Base-by-base conservation (phyloP, 1,140 invertebrate species). In the Mya arenaria region DNA sequence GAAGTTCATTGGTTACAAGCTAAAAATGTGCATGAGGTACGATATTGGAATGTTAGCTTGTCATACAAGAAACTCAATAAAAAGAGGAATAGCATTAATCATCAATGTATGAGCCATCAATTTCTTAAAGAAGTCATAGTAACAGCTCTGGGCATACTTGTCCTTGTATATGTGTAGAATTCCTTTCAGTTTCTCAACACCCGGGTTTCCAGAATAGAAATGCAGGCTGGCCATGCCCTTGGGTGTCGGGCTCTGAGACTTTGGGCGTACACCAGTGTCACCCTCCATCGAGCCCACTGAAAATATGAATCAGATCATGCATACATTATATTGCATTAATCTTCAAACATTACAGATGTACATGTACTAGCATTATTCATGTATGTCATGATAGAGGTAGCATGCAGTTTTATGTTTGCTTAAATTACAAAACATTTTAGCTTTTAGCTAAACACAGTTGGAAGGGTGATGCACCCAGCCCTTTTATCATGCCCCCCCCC, bases 151-250 rank as follows among this genome's bases (percentile, higher is more conserved):
- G n/a, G 65, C 86, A 74, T 66, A 93, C 92, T 98, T 97, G 93
- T 99, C 97, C 93, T 98, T 99, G 91, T 98, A 99, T 0, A 99
- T 94, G 94, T 99, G 98, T 30, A 99, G 94, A 65, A 99, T 96
- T 60, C 98, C 99, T 92, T 98, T 98, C 0, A 97, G 98, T 39
- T 98, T 95, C 94, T 99, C 99, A 10, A 99, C 97, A 90, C 97
- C 96, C 15, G 98, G 98, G 94, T 99, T 99, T 1, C 99, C 99
- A 90, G 96, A 98, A 83, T 97, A 96, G 93, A 99, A 99, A 71
- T 91, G 88, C 30, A 95, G 90, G 23, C 83, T 65, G 4, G 60
- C 48, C 8, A 82, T 55, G 28, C 69, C 69, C 34, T 84, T 84
- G 1, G 58, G 37, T 5, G 85, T 84, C 1, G 88, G 87, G 73